Conservation (phyloP, 2,888 invertebrate species). For the Harpalus rubripes region DNA sequence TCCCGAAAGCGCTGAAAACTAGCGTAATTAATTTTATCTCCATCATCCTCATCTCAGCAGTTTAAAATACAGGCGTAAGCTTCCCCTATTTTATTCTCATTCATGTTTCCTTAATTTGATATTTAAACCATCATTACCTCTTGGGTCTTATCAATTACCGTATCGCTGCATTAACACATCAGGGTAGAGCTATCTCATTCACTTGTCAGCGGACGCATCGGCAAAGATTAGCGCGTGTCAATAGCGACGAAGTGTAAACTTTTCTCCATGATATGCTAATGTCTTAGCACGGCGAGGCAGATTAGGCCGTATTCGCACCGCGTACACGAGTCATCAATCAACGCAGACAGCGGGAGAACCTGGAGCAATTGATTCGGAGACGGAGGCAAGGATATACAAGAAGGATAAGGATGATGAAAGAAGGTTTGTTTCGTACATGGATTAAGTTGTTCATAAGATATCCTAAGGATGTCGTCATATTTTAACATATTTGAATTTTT, state of each 20-base stretch:
- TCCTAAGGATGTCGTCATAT: background rate
- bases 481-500: background rate
- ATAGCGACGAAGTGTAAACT: constrained; percentile 54
- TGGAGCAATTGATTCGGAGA: constrained; percentile 59
- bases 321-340: constrained; percentile 57
- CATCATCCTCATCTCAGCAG: background rate
- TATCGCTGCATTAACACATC: constrained; percentile 63
- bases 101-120: constrained; percentile 54
- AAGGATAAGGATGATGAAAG: constrained; percentile 6
- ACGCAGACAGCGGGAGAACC: constrained; percentile 37
- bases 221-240: constrained; percentile 61
- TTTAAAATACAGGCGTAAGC: background rate
- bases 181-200: constrained; percentile 62
- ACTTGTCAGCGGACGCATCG: constrained; percentile 57
- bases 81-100: constrained; percentile 1
- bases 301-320: constrained; percentile 60
- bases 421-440: background rate
- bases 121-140: constrained; percentile 45
- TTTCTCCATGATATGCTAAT: constrained; percentile 63
- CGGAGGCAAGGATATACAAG: constrained; percentile 32
- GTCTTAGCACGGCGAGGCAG: constrained; percentile 60
- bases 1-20: constrained; percentile 9
- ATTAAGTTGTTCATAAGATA: background rate
- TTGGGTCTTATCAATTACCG: constrained; percentile 52
- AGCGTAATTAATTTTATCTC: constrained; percentile 32